These are phyloP conservation scores for Nemotelus nigrinus DNA, from an alignment of 2,888 invertebrate genomes.

Conservation along the genomic window DNA sequence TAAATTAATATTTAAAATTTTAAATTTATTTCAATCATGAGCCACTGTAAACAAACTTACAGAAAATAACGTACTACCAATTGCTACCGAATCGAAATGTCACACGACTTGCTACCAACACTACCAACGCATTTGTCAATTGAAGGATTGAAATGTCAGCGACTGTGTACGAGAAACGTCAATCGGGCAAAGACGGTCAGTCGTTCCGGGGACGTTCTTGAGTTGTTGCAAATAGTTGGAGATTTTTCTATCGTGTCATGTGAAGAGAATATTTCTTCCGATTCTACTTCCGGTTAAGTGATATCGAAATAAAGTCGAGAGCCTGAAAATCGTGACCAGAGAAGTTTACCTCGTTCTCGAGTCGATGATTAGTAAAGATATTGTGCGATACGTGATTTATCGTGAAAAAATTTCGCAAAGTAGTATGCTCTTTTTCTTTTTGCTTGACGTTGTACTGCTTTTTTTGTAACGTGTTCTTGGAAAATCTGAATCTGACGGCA, in stretches of 20 bases:
- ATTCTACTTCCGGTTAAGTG: not conserved
- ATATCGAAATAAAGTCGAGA: not conserved
- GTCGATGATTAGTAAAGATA: too few species aligned
- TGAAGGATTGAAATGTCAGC: conserved; percentile 13
- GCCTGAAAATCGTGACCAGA: not conserved
- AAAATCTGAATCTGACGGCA: not conserved
- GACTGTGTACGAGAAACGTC: conserved; percentile 27
- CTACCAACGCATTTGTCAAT: not conserved
- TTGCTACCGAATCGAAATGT: conserved; percentile 18
- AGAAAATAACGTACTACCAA: not conserved
- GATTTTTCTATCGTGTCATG: too few species aligned
- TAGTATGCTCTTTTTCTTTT: too few species aligned
- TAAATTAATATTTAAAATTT: conserved; percentile 12
- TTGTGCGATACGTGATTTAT: not conserved
- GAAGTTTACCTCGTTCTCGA: too few species aligned
- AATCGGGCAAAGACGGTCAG: conserved; percentile 1
- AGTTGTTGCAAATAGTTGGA: too few species aligned
- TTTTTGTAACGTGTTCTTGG: conserved; percentile 26
- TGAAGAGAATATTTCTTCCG: not conserved
- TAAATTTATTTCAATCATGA: not conserved
- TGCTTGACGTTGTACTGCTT: not conserved
- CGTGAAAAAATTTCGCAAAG: not conserved
- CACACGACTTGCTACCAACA: conserved; percentile 4
- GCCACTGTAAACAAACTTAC: not conserved
- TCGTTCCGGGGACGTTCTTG: not conserved